Conservation (phyloP, 2,888 invertebrate species). For the Incurvaria masculella region DNA sequence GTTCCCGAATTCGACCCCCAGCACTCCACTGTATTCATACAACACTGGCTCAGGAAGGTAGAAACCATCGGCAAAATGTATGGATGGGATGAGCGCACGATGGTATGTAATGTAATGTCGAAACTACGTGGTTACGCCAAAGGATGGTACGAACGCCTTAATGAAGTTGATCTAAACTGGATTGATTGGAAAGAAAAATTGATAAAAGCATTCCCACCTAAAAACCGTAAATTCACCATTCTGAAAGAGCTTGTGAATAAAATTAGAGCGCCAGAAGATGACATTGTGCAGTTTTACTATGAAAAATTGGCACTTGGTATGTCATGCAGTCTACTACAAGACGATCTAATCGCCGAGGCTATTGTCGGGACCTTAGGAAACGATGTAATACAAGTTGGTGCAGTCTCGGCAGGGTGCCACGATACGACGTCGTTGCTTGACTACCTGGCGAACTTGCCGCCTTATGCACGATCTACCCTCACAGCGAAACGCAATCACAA, state of each 20-base stretch:
- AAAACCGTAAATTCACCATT: neutral
- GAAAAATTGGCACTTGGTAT: neutral
- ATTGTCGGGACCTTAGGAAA: constrained; percentile 6
- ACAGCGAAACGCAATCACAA: too few relatives aligned
- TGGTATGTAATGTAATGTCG: neutral
- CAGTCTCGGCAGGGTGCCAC: constrained; percentile 7
- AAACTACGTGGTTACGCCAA: neutral
- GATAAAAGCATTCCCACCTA: neutral
- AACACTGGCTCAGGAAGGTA: neutral
- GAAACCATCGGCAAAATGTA: neutral
- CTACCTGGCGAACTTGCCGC: too few relatives aligned
- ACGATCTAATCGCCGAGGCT: constrained; percentile 6
- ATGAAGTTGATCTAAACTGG: neutral
- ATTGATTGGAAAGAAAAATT: neutral
- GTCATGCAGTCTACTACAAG: constrained; percentile 1
- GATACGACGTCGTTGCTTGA: neutral
- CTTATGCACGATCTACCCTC: too few relatives aligned
- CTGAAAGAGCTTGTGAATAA: neutral
- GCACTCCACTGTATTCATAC: neutral
- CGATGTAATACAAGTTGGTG: constrained; percentile 7
- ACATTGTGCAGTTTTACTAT: neutral
- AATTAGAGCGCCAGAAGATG: neutral
- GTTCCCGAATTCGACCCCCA: neutral
- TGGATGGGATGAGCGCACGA: neutral
- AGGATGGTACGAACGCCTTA: neutral